These are phyloP conservation scores for Propithecus deckenii DNA, from an alignment of 2,797 vertebrate species.

Conservation along the genomic window DNA sequence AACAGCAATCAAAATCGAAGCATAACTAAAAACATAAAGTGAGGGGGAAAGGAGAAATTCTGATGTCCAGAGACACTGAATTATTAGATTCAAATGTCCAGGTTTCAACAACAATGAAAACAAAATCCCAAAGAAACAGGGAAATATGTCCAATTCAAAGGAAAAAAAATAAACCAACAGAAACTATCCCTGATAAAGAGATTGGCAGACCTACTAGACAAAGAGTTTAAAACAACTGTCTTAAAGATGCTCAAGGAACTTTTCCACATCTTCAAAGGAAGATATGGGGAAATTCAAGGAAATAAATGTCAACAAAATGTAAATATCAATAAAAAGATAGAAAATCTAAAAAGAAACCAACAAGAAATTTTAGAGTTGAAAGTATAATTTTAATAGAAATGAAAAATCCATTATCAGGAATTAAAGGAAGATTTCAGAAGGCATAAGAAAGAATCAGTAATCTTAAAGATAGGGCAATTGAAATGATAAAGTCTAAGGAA, in stretches of 20 bases:
- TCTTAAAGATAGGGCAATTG: not conserved
- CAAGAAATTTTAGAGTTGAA: not conserved
- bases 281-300: not conserved
- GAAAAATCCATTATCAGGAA: not conserved
- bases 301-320: not conserved
- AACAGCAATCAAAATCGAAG: not conserved
- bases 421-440: not conserved
- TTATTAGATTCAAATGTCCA: too few species aligned
- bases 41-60: too few species aligned
- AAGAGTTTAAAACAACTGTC: too few species aligned
- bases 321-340: not conserved
- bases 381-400: not conserved
- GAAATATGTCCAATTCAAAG: not conserved
- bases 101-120: too few species aligned
- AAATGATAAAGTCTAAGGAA: not conserved
- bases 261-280: too few species aligned
- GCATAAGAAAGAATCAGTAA: not conserved
- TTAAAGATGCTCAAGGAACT: too few species aligned
- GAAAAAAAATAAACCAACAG: not conserved
- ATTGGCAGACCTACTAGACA: too few species aligned
- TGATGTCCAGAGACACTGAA: too few species aligned
- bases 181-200: not conserved
- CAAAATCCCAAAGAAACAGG: not conserved
- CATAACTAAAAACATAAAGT: not conserved
- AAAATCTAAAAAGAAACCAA: not conserved